Evolutionary conservation across 2,888 invertebrate genomes (phyloP).

Genomic region (Spialia ferax): DNA sequence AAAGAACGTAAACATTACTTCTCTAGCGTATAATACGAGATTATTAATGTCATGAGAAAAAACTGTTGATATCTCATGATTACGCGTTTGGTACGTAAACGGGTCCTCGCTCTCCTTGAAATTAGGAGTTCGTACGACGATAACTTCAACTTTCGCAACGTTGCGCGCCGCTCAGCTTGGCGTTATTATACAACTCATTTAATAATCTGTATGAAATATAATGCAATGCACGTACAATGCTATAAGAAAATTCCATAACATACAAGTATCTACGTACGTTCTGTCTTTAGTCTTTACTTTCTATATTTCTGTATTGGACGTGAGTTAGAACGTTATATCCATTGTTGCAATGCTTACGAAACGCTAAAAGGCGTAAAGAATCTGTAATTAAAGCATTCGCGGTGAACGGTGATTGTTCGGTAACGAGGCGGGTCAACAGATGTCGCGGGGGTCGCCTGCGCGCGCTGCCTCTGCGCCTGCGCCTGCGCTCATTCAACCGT

Average conservation of each 20-base stretch:
- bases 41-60: conserved; percentile 1
- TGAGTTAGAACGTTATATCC: background rate
- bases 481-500: conserved; percentile 79
- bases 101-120: conserved; percentile 37
- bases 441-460: conserved; percentile 62
- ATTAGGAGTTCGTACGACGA: conserved; percentile 29
- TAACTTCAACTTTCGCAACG: conserved; percentile 35
- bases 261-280: background rate
- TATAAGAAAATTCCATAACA: background rate
- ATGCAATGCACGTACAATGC: background rate
- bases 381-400: conserved; percentile 22
- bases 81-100: conserved; percentile 32
- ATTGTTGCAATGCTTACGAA: conserved; percentile 12
- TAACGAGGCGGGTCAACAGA: conserved; percentile 58
- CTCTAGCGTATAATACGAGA: background rate
- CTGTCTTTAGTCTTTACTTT: background rate
- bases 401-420: conserved; percentile 20
- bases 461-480: background rate
- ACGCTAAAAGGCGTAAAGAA: conserved; percentile 29
- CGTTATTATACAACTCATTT: background rate
- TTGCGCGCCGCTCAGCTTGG: conserved; percentile 16
- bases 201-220: background rate
- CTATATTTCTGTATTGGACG: background rate
- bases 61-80: conserved; percentile 29
- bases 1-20: conserved; percentile 4